phyloP scores from a whole-genome alignment of 2,113 vertebrate genomes.

The Tupaia tana region DNA sequence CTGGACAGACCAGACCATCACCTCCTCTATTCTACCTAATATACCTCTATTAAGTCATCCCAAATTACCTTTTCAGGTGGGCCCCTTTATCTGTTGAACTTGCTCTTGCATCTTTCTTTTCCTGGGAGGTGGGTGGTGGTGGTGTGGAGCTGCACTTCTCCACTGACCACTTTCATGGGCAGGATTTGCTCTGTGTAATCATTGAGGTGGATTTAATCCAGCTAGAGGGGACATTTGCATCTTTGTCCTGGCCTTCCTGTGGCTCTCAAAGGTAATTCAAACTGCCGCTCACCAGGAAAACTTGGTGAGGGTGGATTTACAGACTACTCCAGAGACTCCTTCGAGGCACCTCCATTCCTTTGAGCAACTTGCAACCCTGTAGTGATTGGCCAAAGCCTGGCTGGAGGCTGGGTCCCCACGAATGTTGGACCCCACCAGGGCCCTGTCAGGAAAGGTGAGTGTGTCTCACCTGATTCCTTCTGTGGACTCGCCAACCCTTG shows the following conservation, averaged over 20 bases:
- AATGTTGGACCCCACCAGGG: not conserved
- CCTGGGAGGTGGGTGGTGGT: too few species aligned
- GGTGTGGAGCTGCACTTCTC: fast-evolving
- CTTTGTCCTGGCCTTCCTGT: not conserved
- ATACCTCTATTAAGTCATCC: not conserved
- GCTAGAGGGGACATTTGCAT: not conserved
- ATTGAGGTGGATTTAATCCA: not conserved
- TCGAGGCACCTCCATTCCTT: too few species aligned
- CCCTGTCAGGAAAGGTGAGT: too few species aligned
- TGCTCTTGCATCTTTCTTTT: not conserved
- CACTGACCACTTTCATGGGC: not conserved
- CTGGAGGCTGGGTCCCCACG: not conserved
- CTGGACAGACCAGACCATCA: fast-evolving
- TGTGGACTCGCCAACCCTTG: not conserved
- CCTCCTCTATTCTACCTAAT: not conserved
- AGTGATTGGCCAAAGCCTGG: not conserved
- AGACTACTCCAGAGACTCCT: not conserved
- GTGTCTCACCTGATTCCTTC: not conserved
- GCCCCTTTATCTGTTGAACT: fast-evolving
- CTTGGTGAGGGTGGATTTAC: too few species aligned
- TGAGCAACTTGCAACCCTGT: not conserved
- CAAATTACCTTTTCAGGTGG: not conserved
- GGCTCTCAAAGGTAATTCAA: not conserved
- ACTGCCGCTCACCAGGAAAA: not conserved
- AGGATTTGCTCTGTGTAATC: fast-evolving